Evolutionary conservation across 1,140 invertebrate species (phyloP), one percentile per base, ranked within the genome.

Genomic region (Cydia pomonella): DNA sequence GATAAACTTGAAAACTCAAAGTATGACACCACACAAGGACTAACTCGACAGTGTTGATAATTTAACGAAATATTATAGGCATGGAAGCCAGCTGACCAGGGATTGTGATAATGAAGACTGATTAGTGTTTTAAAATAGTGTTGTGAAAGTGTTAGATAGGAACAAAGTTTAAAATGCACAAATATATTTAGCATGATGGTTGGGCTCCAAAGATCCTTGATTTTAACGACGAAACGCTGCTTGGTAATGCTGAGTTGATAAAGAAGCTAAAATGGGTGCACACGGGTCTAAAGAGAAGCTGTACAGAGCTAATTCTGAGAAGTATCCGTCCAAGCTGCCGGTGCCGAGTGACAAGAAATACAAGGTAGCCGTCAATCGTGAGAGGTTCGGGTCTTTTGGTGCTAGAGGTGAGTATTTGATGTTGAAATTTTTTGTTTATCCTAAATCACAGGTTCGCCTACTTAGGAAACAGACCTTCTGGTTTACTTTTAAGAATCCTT

Each of bases 201-300:
- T 66, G 72, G n/a, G 5, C 53, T 59, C 18, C 21, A 29, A 50
- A 53, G 53, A 63, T 33, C 76, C 71, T 85, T 77, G 82, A 73
- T 78, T 78, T 90, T 87, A 69, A 90, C 86, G 88, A 89, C 86
- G 83, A 80, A 83, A 62, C 82, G 33, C 33, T 33, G 29, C 29
- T 10, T 38, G 33, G 10, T 88, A 85, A 53, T 5, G 16, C 50
- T 7, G 50, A 21, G n/a, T 23, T 59, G 53, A 23, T 59, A 50
- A 16, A 9, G n/a, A 53, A 53, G 53, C 21, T 23, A 94, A 92
- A 92, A 95, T 96, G 95, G 95, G 95, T 74, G 95, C 95, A 78
- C 94, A 95, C 89, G 95, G 95, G 78, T 95, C 95, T 66, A 96
- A 95, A 89, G 95, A 95, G 88, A 95, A 95, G 92, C 92, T 96